phyloP scores from a whole-genome alignment of 2,113 vertebrate species.

The Amphilophus citrinellus region DNA sequence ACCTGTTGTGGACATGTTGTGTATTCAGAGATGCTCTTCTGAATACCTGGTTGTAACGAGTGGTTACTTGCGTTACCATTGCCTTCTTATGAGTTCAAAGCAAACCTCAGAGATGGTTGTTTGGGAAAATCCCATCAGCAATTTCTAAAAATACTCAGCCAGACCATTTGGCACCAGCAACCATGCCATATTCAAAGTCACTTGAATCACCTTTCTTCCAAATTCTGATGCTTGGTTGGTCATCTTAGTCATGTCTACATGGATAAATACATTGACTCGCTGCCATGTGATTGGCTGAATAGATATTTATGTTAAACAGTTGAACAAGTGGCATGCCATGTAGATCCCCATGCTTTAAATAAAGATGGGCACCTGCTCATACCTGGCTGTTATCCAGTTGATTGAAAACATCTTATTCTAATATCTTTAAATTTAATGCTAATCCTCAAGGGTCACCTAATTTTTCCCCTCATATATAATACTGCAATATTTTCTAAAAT shows the following conservation, averaged over 20 bases:
- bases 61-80: too few species aligned
- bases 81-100: background rate
- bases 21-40: too few species aligned
- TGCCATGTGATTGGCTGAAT: background rate
- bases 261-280: background rate
- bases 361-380: background rate
- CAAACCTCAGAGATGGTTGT: background rate
- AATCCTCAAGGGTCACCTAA: background rate
- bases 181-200: background rate
- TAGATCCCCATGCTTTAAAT: background rate
- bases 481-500: background rate
- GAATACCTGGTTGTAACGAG: too few species aligned
- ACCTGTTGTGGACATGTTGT: too few species aligned
- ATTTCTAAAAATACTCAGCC: background rate
- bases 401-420: background rate
- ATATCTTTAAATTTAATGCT: background rate
- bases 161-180: background rate
- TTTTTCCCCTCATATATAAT: background rate
- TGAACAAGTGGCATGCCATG: background rate
- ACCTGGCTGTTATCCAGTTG: background rate
- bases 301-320: background rate
- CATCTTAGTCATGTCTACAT: background rate
- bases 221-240: background rate
- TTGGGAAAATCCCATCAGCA: background rate
- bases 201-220: background rate